Base-by-base conservation (phyloP, 2,797 vertebrate genomes). In the Chaetodon trifasciatus region DNA sequence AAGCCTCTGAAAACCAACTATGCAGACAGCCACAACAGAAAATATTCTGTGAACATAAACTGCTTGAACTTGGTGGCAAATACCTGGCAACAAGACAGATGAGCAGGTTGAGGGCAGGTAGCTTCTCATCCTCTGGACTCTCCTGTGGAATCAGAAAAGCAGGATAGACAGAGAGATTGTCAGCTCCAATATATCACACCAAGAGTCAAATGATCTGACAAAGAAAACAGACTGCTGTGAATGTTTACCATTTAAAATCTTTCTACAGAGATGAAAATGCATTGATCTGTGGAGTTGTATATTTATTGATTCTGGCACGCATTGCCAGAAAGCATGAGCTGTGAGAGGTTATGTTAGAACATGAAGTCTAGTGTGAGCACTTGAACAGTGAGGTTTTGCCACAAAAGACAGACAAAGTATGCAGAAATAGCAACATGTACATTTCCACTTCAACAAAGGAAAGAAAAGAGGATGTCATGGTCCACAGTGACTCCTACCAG, bases 71-170 rank as follows among this genome's bases (percentile, higher is more conserved):
- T 8, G 3, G 15, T 40, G 7, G 8, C 39, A 17, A 35, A 17
- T 79, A 95, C 98, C 98, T 98, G 91, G 97, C 97, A 94, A 99
- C 98, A 83, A 99, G 96, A 91, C 98, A 99, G 92, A 99, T 98
- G 69, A 99, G 95, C 86, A 99, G 93, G 89, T 98, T 99, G 84
- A 99, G 95, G 73, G 97, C 97, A 73, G 98, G 97, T 74, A 99
- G 93, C 17, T 94, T 94, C 72, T 97, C 96, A 64, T 99, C 97
- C 35, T 97, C 97, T 89, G 94, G 96, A 90, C 85, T 97, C 72
- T 96, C 96, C 98, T 99, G 91, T 83, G 32, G 32, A 76, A 37
- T 39, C n/a, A 81, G 16, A 32, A 55, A 42, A 69, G 3, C 52
- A 70, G 8, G 16, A 44, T 49, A 66, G 28, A 42, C 11, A 2